Percentiles rank a stretch among this genome's conserved stretches.
Conservation (phyloP, 2,797 vertebrate species). For the Chlorospingus semifuscus region DNA sequence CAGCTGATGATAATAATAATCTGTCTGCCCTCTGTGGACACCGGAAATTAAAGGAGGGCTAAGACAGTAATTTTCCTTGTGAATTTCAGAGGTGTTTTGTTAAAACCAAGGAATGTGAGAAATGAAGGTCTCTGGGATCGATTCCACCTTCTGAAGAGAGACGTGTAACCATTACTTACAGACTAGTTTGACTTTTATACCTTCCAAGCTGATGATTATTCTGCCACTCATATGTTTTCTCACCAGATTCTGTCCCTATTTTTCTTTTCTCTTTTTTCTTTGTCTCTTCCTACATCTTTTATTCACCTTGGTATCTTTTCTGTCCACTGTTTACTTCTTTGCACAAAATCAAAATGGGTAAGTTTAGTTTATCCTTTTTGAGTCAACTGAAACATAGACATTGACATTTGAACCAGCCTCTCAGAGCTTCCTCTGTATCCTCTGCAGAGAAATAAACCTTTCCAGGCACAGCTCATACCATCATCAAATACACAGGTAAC, state of each 20-base stretch:
- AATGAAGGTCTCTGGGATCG: background rate
- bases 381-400: background rate
- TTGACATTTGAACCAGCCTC: background rate
- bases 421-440: background rate
- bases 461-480: background rate
- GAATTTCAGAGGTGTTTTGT: background rate
- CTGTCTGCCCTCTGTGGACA: background rate
- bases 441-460: background rate
- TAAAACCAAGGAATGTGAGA: background rate
- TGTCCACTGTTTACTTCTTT: background rate
- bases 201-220: background rate
- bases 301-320: background rate
- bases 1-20: background rate
- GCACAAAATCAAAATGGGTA: background rate
- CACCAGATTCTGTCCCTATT: rapidly evolving
- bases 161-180: background rate
- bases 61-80: background rate
- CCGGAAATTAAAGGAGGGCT: background rate
- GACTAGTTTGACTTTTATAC: background rate
- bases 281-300: background rate
- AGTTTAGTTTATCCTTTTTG: background rate
- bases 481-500: background rate
- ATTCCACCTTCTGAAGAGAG: background rate
- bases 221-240: background rate
- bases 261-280: background rate